Percentiles rank a stretch among this genome's conserved stretches.
Conservation (phyloP, 2,797 vertebrate genomes). For the Geotrypetes seraphini region DNA sequence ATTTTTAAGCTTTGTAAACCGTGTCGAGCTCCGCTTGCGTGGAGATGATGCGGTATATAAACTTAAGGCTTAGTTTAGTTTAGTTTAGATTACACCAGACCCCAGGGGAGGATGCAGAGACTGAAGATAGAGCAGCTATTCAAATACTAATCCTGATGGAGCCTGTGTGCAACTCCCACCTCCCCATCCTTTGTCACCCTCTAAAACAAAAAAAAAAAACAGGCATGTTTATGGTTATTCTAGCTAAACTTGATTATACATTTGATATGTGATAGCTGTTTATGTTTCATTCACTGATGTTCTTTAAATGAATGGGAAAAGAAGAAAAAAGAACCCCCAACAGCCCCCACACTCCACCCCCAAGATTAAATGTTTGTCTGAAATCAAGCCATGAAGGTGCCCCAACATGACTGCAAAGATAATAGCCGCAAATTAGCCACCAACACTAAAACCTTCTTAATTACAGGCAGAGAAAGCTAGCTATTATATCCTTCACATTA, state of each 20-base stretch:
- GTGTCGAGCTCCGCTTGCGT: too few species aligned
- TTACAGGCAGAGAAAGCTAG: not conserved
- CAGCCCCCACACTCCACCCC: too few species aligned
- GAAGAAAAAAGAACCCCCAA: too few species aligned
- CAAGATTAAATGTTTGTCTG: not conserved
- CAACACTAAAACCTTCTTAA: conserved; percentile 14
- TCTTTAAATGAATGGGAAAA: conserved; percentile 4
- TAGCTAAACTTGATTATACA: not conserved
- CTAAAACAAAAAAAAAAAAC: too few species aligned
- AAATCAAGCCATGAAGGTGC: conserved; percentile 5
- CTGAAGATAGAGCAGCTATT: not conserved
- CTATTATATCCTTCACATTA: conserved; percentile 15
- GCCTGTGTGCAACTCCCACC: too few species aligned
- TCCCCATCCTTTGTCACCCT: too few species aligned
- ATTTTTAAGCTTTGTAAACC: too few species aligned
- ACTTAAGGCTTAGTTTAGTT: too few species aligned
- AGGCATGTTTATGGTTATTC: not conserved
- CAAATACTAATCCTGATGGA: not conserved
- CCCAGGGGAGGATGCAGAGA: too few species aligned
- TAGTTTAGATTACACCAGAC: too few species aligned
- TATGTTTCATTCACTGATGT: not conserved
- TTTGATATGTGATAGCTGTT: not conserved
- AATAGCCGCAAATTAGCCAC: conserved; percentile 12
- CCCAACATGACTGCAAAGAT: conserved; percentile 5
- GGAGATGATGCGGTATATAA: too few species aligned